phyloP scores from a whole-genome alignment of 2,797 vertebrate genomes.

The Pangasius sanitwongsei region DNA sequence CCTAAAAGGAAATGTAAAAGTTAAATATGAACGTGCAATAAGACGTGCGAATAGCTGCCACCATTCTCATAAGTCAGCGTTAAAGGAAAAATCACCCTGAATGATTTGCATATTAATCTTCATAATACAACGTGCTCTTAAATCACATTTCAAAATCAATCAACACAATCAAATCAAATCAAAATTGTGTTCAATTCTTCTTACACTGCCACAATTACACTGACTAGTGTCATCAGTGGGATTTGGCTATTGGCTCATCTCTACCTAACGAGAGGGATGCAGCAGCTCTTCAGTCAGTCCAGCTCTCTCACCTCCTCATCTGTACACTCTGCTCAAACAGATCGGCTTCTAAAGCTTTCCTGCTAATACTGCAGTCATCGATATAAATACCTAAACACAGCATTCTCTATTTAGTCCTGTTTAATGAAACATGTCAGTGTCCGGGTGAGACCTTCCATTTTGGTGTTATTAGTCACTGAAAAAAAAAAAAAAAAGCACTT shows the following conservation, averaged over 20 bases:
- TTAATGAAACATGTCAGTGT: neutral
- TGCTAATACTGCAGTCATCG: neutral
- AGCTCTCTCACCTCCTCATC: neutral
- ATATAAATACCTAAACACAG: neutral
- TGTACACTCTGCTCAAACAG: too few relatives aligned
- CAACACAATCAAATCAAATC: too few relatives aligned
- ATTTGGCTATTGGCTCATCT: neutral
- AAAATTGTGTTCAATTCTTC: neutral
- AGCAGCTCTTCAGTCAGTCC: neutral
- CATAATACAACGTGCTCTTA: neutral
- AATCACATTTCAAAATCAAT: neutral
- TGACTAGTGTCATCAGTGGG: neutral
- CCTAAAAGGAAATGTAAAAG: conserved; percentile 75
- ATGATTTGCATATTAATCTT: too few relatives aligned
- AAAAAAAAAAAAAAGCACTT: too few relatives aligned
- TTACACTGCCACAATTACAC: neutral
- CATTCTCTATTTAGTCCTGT: neutral
- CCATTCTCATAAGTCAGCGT: neutral
- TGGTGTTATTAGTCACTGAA: too few relatives aligned
- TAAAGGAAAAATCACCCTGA: neutral
- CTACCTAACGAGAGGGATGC: neutral
- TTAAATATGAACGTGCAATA: neutral
- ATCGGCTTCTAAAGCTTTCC: neutral
- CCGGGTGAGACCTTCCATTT: neutral
- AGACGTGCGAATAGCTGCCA: too few relatives aligned